phyloP scores from a whole-genome alignment of 1,140 invertebrate species.

The Sycophaga agraensis region DNA sequence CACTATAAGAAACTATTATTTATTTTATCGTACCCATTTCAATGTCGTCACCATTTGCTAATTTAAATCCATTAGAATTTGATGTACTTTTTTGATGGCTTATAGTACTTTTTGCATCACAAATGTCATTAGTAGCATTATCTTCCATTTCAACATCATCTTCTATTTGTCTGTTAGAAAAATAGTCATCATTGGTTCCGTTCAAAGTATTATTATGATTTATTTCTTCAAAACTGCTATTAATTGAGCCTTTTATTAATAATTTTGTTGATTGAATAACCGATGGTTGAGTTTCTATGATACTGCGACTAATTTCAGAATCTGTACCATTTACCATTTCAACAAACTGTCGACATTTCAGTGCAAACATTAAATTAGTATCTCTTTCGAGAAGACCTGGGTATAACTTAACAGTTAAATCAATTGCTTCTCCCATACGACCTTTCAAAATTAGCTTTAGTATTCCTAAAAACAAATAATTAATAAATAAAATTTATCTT shows the following conservation, averaged over 20 bases:
- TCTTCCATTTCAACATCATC: constrained; percentile 58
- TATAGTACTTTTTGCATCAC: constrained; percentile 54
- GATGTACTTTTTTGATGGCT: constrained; percentile 70
- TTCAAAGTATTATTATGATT: constrained; percentile 47
- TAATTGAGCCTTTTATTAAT: constrained; percentile 1
- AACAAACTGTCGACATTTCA: constrained; percentile 97
- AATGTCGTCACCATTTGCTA: constrained; percentile 62
- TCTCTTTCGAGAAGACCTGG: constrained; percentile 88
- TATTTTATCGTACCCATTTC: constrained; percentile 63
- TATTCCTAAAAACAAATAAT: constrained; percentile 70
- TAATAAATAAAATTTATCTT: neutral
- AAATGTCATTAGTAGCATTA: constrained; percentile 41
- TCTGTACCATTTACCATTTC: constrained; percentile 90
- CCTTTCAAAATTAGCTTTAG: constrained; percentile 89
- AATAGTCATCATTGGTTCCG: constrained; percentile 46
- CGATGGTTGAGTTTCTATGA: constrained; percentile 66
- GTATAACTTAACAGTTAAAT: constrained; percentile 83
- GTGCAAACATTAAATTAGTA: constrained; percentile 87
- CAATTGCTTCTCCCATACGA: constrained; percentile 93
- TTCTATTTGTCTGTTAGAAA: constrained; percentile 53
- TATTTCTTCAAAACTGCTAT: constrained; percentile 2
- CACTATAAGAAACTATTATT: neutral
- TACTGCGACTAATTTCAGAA: constrained; percentile 64
- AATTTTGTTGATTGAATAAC: constrained; percentile 75
- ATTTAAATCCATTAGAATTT: constrained; percentile 51